A percentile compares a stretch with the other conserved stretches of the same genome.
Evolutionary conservation across 2,797 vertebrate genomes (phyloP).

Genomic region (Rhinatrema bivittatum): DNA sequence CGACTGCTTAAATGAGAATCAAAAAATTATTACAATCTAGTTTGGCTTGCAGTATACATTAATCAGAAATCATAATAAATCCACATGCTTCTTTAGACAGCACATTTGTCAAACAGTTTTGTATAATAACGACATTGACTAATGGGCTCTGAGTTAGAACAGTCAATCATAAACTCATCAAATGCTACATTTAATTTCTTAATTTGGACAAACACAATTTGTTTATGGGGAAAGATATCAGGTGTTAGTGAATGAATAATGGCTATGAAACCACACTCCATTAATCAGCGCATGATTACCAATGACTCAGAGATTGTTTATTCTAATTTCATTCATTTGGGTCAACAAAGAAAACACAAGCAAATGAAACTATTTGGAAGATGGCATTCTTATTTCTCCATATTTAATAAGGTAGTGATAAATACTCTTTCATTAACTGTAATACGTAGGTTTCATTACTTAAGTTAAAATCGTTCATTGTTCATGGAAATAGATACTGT

Average conservation of each 20-base stretch:
- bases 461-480: constrained; percentile 21
- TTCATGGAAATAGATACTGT: constrained; percentile 18
- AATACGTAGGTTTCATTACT: constrained; percentile 79
- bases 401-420: constrained; percentile 89
- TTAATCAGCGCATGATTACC: constrained; percentile 98
- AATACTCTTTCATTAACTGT: constrained; percentile 81
- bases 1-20: constrained; percentile 77
- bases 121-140: constrained; percentile 84
- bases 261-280: constrained; percentile 88
- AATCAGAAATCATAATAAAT: constrained; percentile 97
- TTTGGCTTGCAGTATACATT: constrained; percentile 82
- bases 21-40: constrained; percentile 89
- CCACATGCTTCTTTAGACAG: constrained; percentile 78
- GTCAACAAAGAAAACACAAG: constrained; percentile 94
- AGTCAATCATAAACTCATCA: constrained; percentile 99
- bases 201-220: constrained; percentile 99
- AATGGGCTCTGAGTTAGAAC: constrained; percentile 82
- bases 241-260: constrained; percentile 96
- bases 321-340: constrained; percentile 99
- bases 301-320: constrained; percentile 94
- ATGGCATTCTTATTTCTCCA: constrained; percentile 74
- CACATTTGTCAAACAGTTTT: constrained; percentile 87
- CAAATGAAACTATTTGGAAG: constrained; percentile 78
- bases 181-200: constrained; percentile 99
- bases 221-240: constrained; percentile 99